Evolutionary conservation across 2,888 invertebrate genomes (phyloP).

Genomic region (Cosmia trapezina): DNA sequence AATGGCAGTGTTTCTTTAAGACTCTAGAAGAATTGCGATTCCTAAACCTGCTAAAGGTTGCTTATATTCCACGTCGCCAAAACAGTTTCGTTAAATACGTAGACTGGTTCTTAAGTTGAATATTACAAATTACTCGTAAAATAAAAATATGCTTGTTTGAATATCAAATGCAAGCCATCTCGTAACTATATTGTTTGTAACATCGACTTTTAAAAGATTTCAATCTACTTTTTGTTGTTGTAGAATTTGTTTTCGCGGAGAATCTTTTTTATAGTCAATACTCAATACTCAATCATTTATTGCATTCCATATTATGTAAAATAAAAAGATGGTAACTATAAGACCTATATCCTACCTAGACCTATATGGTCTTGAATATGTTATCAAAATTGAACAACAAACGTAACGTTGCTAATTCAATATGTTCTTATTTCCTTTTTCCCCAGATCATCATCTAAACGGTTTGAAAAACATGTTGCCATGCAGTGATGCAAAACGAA

Average conservation of each 20-base stretch:
- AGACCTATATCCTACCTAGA: no score
- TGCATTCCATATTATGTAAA: no score
- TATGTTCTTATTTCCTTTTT: neutral
- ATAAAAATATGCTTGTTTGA: neutral
- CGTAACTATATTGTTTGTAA: neutral
- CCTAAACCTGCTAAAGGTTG: neutral
- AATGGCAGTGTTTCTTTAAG: neutral
- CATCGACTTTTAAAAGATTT: neutral
- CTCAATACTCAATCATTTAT: no score
- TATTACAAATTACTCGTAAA: no score
- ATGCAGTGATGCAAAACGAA: conserved; percentile 6
- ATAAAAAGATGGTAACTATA: no score
- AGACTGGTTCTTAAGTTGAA: no score
- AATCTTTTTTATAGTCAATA: no score
- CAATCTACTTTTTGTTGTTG: neutral
- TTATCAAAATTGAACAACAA: neutral
- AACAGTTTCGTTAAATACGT: neutral
- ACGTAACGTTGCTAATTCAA: neutral
- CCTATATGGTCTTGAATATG: no score
- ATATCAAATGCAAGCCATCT: neutral
- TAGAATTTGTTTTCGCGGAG: neutral
- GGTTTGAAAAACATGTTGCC: neutral
- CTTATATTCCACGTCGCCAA: neutral
- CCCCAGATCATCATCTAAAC: conserved; percentile 30
- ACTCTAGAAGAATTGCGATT: neutral